phyloP scores from a whole-genome alignment of 2,888 invertebrate species.

The Hypena proboscidalis region DNA sequence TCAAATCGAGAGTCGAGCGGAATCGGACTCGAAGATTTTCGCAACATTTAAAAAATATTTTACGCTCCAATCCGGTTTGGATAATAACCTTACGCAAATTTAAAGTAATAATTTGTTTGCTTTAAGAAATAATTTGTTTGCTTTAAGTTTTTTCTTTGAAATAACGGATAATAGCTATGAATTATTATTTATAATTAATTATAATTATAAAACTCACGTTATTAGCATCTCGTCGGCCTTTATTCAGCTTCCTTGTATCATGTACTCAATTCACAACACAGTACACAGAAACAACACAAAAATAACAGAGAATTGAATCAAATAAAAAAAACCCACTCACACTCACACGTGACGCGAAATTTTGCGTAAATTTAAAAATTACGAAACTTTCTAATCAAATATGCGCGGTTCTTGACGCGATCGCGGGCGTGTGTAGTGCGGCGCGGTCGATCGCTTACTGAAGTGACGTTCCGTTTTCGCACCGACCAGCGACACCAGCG shows the following conservation, averaged over 20 bases:
- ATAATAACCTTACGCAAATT: too few relatives aligned
- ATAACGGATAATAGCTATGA: too few relatives aligned
- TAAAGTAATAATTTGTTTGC: too few relatives aligned
- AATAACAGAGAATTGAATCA: conserved; percentile 46
- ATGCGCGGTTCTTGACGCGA: conserved; percentile 59
- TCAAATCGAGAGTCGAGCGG: conserved; percentile 29
- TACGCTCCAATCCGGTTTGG: conserved; percentile 10
- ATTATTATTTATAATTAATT: too few relatives aligned
- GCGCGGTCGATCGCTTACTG: conserved; percentile 71
- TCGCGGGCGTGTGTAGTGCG: conserved; percentile 54
- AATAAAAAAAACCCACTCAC: conserved; percentile 51
- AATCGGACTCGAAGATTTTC: conserved; percentile 27
- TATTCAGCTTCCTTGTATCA: conserved; percentile 69
- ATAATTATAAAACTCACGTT: conserved; percentile 72
- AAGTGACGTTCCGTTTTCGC: conserved; percentile 59
- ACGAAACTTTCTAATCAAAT: conserved; percentile 74
- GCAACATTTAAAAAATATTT: conserved; percentile 27
- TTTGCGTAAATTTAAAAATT: conserved; percentile 51
- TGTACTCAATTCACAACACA: conserved; percentile 69
- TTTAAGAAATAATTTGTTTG: too few relatives aligned
- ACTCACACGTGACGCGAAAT: conserved; percentile 54
- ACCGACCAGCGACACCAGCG: conserved; percentile 44
- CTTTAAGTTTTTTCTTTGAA: too few relatives aligned
- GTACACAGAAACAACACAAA: conserved; percentile 59
- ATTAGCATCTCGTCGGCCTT: conserved; percentile 72